Percentiles rank a stretch among this genome's conserved stretches.
These are phyloP conservation scores for Kuschelorhynchus macadamiae DNA, from an alignment of 2,888 invertebrate species.

Conservation along the genomic window DNA sequence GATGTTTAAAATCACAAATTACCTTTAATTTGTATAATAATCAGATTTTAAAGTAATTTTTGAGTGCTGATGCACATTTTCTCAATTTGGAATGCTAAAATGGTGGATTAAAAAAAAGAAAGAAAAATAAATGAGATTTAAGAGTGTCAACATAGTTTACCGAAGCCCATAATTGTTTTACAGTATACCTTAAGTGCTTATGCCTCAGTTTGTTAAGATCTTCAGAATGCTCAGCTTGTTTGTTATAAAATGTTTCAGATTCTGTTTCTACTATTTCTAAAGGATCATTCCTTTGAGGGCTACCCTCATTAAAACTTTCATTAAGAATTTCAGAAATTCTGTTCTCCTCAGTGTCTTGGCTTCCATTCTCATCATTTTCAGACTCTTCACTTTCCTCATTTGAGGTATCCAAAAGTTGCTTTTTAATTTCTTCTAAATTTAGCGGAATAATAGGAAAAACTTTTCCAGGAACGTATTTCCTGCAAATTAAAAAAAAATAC, in stretches of 20 bases:
- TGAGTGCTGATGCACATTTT: no score
- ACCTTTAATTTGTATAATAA: no score
- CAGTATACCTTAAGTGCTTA: conserved; percentile 3
- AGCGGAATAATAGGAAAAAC: conserved; percentile 24
- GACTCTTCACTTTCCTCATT: conserved; percentile 16
- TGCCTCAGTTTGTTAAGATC: background rate
- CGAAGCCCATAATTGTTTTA: no score
- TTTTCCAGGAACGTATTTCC: conserved; percentile 34
- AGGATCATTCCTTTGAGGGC: background rate
- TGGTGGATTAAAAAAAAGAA: no score
- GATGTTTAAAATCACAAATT: no score
- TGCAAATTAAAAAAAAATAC: background rate
- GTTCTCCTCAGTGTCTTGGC: conserved; percentile 6
- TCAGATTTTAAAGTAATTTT: no score
- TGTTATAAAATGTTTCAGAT: no score
- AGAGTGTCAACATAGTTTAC: no score
- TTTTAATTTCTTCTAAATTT: conserved; percentile 30
- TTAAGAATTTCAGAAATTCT: conserved; percentile 17
- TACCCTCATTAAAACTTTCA: conserved; percentile 19
- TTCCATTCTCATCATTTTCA: conserved; percentile 12
- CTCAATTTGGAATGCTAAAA: no score
- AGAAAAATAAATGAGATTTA: no score
- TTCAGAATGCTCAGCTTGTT: background rate
- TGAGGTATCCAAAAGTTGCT: conserved; percentile 26
- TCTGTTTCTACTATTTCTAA: no score